Conservation (phyloP, 2,888 invertebrate genomes). For the Zonitis immaculata region DNA sequence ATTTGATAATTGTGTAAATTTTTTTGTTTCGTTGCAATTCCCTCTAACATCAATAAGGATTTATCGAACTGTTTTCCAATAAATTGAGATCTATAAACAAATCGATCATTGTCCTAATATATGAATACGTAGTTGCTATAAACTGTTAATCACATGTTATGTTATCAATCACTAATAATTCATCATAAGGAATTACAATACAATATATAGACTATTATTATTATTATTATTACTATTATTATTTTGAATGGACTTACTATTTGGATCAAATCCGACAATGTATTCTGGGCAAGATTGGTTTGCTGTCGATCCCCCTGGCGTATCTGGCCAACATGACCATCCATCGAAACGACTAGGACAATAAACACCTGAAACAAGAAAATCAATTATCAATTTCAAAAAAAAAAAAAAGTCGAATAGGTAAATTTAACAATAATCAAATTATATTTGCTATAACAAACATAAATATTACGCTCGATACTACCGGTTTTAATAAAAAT, state of each 20-base stretch:
- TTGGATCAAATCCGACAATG: slow-evolving; percentile 69
- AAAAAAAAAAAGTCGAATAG: too few relatives aligned
- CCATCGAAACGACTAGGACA: slow-evolving; percentile 76
- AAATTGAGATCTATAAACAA: not conserved
- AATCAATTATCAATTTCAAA: too few relatives aligned
- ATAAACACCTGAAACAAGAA: slow-evolving; percentile 55
- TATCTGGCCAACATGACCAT: slow-evolving; percentile 78
- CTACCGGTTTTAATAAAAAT: too few relatives aligned
- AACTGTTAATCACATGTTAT: not conserved
- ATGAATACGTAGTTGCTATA: slow-evolving; percentile 1
- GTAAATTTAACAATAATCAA: too few relatives aligned
- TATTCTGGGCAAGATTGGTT: slow-evolving; percentile 68
- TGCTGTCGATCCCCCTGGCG: slow-evolving; percentile 62
- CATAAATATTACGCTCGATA: too few relatives aligned
- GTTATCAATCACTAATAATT: not conserved
- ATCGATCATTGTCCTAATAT: not conserved
- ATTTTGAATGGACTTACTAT: slow-evolving; percentile 54
- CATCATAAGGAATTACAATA: not conserved
- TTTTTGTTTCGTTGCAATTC: too few relatives aligned
- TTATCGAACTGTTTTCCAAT: too few relatives aligned
- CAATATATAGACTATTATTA: not conserved
- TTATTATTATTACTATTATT: not conserved
- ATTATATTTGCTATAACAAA: too few relatives aligned
- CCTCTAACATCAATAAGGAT: too few relatives aligned
- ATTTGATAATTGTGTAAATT: too few relatives aligned